Conservation (phyloP, 2,888 invertebrate species). For the Eristalis arbustorum region DNA sequence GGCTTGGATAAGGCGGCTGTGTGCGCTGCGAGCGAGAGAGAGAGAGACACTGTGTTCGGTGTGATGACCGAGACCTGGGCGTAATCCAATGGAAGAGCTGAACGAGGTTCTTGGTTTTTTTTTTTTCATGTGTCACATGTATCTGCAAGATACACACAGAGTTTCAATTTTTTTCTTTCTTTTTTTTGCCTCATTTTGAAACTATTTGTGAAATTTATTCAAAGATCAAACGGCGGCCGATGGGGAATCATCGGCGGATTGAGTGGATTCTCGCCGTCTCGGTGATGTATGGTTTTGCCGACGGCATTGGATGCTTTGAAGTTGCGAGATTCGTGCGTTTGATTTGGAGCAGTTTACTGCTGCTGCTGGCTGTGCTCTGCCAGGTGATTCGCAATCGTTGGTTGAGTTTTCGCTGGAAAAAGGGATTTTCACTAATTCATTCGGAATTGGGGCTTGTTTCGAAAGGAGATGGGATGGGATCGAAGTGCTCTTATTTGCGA, state of each 20-base stretch:
- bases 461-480: no score
- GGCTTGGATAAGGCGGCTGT: not conserved
- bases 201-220: conserved; percentile 19
- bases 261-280: not conserved
- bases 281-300: conserved; percentile 36
- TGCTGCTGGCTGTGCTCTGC: not conserved
- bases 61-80: conserved; percentile 30
- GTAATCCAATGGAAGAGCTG: conserved; percentile 63
- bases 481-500: no score
- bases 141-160: not conserved
- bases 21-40: conserved; percentile 10
- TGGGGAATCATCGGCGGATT: conserved; percentile 8
- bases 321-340: not conserved
- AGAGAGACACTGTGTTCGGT: not conserved
- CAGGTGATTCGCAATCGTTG: not conserved
- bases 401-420: no score
- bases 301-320: conserved; percentile 12
- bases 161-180: not conserved
- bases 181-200: not conserved
- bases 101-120: not conserved
- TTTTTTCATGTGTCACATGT: conserved; percentile 12
- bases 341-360: not conserved
- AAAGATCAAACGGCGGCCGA: conserved; percentile 20
- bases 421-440: no score
- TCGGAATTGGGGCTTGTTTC: no score